Conservation (phyloP, 2,797 vertebrate species). For the Neostethus bicornis region DNA sequence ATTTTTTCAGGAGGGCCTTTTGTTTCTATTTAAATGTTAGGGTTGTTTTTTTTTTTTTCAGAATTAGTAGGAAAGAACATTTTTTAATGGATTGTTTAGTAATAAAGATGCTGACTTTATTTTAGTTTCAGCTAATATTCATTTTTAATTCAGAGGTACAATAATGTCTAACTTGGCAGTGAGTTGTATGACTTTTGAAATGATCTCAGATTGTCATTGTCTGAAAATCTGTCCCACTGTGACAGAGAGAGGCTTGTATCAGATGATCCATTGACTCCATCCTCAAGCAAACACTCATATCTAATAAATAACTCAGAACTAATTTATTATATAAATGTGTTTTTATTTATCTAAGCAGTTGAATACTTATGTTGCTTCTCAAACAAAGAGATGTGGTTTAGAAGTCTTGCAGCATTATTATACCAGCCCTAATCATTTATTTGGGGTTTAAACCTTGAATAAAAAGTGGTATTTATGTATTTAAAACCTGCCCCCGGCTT, state of each 20-base stretch:
- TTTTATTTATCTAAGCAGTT: slow-evolving; percentile 29
- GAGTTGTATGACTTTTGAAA: slow-evolving; percentile 2
- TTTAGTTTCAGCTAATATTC: slow-evolving; percentile 1
- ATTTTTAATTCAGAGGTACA: slow-evolving; percentile 11
- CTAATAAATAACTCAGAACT: slow-evolving; percentile 18
- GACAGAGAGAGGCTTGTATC: slow-evolving; percentile 38
- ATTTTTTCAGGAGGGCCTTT: slow-evolving; percentile 15
- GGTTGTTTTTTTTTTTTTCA: slow-evolving; percentile 3
- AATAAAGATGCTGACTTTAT: not conserved
- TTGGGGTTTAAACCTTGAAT: slow-evolving; percentile 39
- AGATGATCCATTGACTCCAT: slow-evolving; percentile 17
- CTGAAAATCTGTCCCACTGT: slow-evolving; percentile 31
- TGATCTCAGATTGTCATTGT: slow-evolving; percentile 2
- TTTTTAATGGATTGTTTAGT: not conserved
- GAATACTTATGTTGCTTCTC: slow-evolving; percentile 34
- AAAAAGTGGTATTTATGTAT: slow-evolving; percentile 26
- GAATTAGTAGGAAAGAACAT: not conserved
- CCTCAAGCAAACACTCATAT: slow-evolving; percentile 19
- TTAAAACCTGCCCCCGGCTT: slow-evolving; percentile 9
- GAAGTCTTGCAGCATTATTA: slow-evolving; percentile 71
- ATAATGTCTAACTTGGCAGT: slow-evolving; percentile 4
- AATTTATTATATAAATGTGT: slow-evolving; percentile 21
- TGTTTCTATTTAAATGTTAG: not conserved
- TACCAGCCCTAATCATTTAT: slow-evolving; percentile 68
- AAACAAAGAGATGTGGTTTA: slow-evolving; percentile 44